Percentiles rank a stretch among this genome's conserved stretches.
These are phyloP conservation scores for Phodopus roborovskii DNA, from an alignment of 2,113 vertebrate genomes.

Conservation along the genomic window DNA sequence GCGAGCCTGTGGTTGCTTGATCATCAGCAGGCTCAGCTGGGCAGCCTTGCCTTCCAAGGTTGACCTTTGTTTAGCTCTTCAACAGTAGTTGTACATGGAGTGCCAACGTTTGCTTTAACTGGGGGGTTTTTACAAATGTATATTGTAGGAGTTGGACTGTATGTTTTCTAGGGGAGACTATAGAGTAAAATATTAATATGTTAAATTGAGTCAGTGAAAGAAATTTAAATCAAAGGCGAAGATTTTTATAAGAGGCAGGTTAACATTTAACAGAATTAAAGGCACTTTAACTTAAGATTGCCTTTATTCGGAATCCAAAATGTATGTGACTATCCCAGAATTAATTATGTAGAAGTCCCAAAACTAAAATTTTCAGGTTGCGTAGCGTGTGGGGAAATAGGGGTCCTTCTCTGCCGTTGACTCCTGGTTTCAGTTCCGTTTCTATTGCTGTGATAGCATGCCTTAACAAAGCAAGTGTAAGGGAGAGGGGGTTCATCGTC, in stretches of 20 bases:
- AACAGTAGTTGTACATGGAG: background rate
- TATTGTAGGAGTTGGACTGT: background rate
- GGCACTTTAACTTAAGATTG: slow-evolving; percentile 36
- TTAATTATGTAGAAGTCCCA: slow-evolving; percentile 14
- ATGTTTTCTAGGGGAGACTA: background rate
- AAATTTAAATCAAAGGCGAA: slow-evolving; percentile 16
- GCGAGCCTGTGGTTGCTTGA: background rate
- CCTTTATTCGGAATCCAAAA: background rate
- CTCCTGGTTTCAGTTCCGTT: background rate
- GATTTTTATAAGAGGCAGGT: slow-evolving; percentile 6
- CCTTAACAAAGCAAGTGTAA: background rate
- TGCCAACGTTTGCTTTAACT: slow-evolving; percentile 10
- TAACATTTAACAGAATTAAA: slow-evolving; percentile 51
- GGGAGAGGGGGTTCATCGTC: background rate
- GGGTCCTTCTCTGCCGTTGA: background rate
- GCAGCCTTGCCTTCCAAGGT: background rate
- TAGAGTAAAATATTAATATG: background rate
- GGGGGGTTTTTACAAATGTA: background rate
- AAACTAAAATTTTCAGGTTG: background rate
- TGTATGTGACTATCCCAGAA: background rate
- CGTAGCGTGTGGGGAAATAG: background rate
- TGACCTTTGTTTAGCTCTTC: background rate
- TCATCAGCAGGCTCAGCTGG: background rate
- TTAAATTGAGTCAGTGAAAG: background rate
- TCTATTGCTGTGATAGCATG: background rate